phyloP scores from a whole-genome alignment of 2,888 invertebrate species.

The Hypsopygia costalis region DNA sequence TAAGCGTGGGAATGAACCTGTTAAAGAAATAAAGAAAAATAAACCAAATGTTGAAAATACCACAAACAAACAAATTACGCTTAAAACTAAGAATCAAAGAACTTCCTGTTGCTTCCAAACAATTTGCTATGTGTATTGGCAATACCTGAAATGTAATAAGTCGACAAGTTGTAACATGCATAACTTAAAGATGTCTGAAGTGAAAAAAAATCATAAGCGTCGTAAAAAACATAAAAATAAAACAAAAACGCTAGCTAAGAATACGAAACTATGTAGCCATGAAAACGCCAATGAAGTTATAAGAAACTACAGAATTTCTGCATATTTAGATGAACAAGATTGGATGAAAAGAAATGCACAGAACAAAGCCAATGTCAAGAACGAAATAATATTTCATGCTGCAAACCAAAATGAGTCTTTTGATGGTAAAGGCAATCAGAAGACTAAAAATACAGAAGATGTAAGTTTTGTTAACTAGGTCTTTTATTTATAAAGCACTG shows the following conservation, averaged over 20 bases:
- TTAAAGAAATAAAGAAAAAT: neutral
- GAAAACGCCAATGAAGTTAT: slow-evolving; percentile 26
- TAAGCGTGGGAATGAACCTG: neutral
- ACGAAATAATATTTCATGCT: too few relatives aligned
- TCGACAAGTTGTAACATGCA: too few relatives aligned
- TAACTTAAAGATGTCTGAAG: slow-evolving; percentile 10
- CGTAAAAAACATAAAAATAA: slow-evolving; percentile 37
- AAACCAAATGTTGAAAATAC: neutral
- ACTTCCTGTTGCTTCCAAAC: neutral
- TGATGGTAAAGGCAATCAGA: too few relatives aligned
- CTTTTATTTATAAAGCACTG: too few relatives aligned
- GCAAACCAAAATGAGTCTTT: too few relatives aligned
- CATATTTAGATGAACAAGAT: slow-evolving; percentile 35
- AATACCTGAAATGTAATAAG: too few relatives aligned
- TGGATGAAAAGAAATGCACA: slow-evolving; percentile 18
- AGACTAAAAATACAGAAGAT: neutral
- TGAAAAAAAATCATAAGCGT: slow-evolving; percentile 39
- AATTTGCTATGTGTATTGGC: too few relatives aligned
- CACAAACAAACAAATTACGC: too few relatives aligned
- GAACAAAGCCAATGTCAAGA: too few relatives aligned
- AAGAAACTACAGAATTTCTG: slow-evolving; percentile 36
- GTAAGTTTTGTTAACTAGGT: too few relatives aligned
- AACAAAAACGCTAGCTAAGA: neutral
- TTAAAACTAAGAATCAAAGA: neutral
- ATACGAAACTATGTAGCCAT: neutral